Evolutionary conservation across 2,888 invertebrate species (phyloP), one percentile per base, ranked within the genome.

Genomic region (Merodon equestris): DNA sequence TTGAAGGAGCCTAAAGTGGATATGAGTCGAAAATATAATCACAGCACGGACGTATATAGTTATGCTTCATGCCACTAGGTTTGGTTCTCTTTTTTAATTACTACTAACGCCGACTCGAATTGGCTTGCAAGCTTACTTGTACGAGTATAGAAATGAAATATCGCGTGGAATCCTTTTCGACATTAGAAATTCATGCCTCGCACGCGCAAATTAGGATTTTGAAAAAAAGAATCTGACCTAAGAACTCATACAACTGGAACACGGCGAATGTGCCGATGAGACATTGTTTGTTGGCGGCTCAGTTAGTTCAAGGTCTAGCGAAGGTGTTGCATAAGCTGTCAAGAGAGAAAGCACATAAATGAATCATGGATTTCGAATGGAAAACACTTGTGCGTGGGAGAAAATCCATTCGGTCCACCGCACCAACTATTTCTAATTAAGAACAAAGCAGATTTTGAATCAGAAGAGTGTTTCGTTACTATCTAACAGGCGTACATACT

Each of bases 51-150:
- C 10, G 10, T 40, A 10, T 10, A 10, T n/a, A 40, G n/a, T 40
- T 10, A 2, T 27, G 53, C 19, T 17, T 64, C 64, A 42, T 64
- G 72, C 42, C 66, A 51, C 72, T 42, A 53, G 53, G 57, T 50
- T 73, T 77, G 77, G 57, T 77, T n/a, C n/a, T n/a, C n/a, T n/a
- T n/a, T n/a, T 77, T 77, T 67, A 77, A 77, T 77, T 73, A 77
- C 66, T 36, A 36, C 36, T 36, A 36, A 36, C 72, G 72, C 40
- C 72, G 72, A 34, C 27, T 57, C 57, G 15, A 47, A 27, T 77
- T 77, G 72, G 77, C 77, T 72, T 50, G 42, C 38, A 51, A 19
- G 18, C 42, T 68, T 7, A 10, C 36, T n/a, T n/a, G n/a, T n/a
- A n/a, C n/a, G n/a, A n/a, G n/a, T n/a, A n/a, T n/a, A n/a, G n/a